Percentiles rank a stretch among this genome's conserved stretches.
These are phyloP conservation scores for Pararge aegeria DNA, from an alignment of 1,140 invertebrate genomes.

Conservation along the genomic window DNA sequence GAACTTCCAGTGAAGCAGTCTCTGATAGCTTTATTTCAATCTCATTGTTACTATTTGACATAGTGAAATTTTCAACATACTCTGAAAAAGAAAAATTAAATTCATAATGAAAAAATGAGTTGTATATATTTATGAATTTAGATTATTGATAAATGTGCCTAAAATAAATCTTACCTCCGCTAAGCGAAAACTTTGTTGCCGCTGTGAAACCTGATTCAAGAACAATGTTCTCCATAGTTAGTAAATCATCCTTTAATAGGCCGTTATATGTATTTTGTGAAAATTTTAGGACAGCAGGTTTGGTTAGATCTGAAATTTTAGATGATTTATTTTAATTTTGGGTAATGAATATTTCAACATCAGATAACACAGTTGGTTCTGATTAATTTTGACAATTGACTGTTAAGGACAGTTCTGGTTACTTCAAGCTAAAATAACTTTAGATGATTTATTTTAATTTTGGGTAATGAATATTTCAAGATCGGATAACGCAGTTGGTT, in stretches of 20 bases:
- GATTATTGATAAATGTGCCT: slow-evolving; percentile 6
- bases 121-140: background rate
- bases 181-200: slow-evolving; percentile 35
- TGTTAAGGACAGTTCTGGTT: no score
- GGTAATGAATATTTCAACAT: no score
- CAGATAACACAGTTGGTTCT: no score
- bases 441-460: no score
- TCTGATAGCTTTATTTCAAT: slow-evolving; percentile 29
- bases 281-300: slow-evolving; percentile 41
- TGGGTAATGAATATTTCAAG: no score
- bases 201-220: slow-evolving; percentile 35
- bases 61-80: slow-evolving; percentile 32
- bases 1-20: slow-evolving; percentile 29
- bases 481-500: no score
- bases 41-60: slow-evolving; percentile 29
- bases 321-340: no score
- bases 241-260: slow-evolving; percentile 27
- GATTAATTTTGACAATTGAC: no score
- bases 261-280: slow-evolving; percentile 45
- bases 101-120: background rate
- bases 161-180: slow-evolving; percentile 48
- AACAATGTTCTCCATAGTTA: slow-evolving; percentile 39
- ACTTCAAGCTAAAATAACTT: no score
- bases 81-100: slow-evolving; percentile 36
- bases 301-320: slow-evolving; percentile 45